Percentiles rank a stretch among this genome's conserved stretches.
These are phyloP conservation scores for Eleutherodactylus coqui DNA, from an alignment of 2,797 vertebrate species.

Conservation along the genomic window DNA sequence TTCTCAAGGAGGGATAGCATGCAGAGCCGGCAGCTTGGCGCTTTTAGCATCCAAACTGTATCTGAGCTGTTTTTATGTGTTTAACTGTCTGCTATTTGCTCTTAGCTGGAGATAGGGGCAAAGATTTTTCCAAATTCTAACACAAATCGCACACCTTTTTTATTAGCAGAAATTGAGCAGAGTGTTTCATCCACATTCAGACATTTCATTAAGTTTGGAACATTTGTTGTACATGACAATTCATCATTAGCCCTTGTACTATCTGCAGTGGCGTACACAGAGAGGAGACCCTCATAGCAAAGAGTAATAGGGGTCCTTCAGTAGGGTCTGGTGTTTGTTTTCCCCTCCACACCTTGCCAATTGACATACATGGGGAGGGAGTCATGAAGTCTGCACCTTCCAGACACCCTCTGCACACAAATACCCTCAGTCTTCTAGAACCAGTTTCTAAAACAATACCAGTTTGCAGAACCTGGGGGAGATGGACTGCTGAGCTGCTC, in stretches of 20 bases:
- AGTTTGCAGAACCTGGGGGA: no score
- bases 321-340: no score
- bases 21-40: constrained; percentile 8
- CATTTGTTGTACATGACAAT: not conserved
- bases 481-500: no score
- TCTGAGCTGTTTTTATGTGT: constrained; percentile 1
- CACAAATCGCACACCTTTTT: not conserved
- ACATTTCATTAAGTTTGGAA: not conserved
- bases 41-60: constrained; percentile 25
- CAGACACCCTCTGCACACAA: no score
- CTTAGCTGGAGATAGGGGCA: not conserved
- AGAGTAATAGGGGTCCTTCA: no score
- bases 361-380: no score
- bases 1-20: constrained; percentile 8
- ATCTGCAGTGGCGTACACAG: no score
- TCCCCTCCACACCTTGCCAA: no score
- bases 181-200: not conserved
- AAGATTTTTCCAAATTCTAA: not conserved
- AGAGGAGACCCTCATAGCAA: no score
- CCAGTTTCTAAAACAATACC: no score
- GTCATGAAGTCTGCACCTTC: no score
- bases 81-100: constrained; percentile 10
- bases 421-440: no score
- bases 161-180: not conserved
- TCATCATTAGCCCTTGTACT: not conserved